Conservation (phyloP, 92 coral and sea anemone species). For the Pocillopora grandis region DNA sequence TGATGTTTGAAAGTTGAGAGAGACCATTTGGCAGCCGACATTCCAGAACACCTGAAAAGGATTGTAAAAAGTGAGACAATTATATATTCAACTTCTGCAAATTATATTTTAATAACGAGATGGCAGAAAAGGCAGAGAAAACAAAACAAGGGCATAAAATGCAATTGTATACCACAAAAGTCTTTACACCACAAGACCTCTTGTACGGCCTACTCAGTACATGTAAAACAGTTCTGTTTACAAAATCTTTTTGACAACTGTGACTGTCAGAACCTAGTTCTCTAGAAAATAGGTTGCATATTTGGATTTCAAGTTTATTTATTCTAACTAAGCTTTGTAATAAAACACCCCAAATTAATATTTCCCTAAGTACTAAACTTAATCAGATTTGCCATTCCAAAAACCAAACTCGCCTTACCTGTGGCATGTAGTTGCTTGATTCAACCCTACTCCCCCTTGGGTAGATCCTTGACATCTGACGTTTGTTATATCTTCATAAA, state of each 20-base stretch:
- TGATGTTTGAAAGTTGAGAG: conserved; percentile 97
- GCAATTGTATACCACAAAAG: too few relatives aligned
- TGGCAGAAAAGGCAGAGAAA: too few relatives aligned
- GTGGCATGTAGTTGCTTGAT: conserved; percentile 98
- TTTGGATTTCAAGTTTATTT: not conserved
- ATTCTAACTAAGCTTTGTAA: too few relatives aligned
- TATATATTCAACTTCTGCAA: too few relatives aligned
- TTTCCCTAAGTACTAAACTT: not conserved
- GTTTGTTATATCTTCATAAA: conserved; percentile 82
- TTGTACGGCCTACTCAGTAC: too few relatives aligned
- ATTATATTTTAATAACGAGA: too few relatives aligned
- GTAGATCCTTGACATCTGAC: conserved; percentile 92
- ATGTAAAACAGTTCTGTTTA: too few relatives aligned
- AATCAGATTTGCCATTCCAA: not conserved
- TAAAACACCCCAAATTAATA: not conserved
- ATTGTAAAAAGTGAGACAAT: not conserved
- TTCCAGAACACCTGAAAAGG: conserved; percentile 91
- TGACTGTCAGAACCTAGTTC: not conserved
- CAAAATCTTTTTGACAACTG: too few relatives aligned
- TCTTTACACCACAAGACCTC: too few relatives aligned
- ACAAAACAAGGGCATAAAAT: too few relatives aligned
- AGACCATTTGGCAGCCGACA: conserved; percentile 99
- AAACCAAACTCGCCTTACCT: conserved; percentile 40
- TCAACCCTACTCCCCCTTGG: conserved; percentile 98
- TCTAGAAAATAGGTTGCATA: not conserved